Evolutionary conservation across 2,888 invertebrate species (phyloP).

Genomic region (Synanthedon myopaeformis): DNA sequence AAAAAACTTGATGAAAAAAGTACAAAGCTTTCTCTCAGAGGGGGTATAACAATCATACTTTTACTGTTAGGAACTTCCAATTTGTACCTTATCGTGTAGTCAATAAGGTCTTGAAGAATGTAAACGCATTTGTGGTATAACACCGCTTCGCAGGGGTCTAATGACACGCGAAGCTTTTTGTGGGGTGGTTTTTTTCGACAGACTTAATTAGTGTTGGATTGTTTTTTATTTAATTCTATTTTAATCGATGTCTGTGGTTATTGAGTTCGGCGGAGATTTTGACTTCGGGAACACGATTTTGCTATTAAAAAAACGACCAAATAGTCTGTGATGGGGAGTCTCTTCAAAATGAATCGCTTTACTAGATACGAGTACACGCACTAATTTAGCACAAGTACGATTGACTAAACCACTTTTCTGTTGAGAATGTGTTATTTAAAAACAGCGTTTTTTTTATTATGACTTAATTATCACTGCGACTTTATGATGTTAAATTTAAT

Average conservation of each 20-base stretch:
- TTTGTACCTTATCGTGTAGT: neutral
- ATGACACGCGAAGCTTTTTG: constrained; percentile 50
- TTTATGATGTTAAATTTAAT: too few relatives aligned
- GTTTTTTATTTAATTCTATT: constrained; percentile 33
- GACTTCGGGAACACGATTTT: too few relatives aligned
- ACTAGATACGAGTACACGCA: too few relatives aligned
- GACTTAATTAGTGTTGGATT: constrained; percentile 48
- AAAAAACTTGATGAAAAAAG: constrained; percentile 33
- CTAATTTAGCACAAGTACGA: too few relatives aligned
- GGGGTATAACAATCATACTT: constrained; percentile 33
- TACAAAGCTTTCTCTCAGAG: constrained; percentile 26
- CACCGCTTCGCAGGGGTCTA: constrained; percentile 45
- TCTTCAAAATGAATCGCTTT: too few relatives aligned
- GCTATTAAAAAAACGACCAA: too few relatives aligned
- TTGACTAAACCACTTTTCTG: too few relatives aligned
- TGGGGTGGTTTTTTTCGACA: constrained; percentile 27
- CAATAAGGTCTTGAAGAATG: neutral
- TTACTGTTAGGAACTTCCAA: constrained; percentile 8
- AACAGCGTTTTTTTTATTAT: too few relatives aligned
- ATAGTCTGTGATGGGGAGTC: too few relatives aligned
- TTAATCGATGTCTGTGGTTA: constrained; percentile 14
- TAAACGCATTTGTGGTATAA: constrained; percentile 2
- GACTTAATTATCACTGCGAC: too few relatives aligned
- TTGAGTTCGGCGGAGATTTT: constrained; percentile 18
- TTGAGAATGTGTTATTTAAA: too few relatives aligned